Base-by-base conservation (phyloP, 2,888 invertebrate species). In the Proisotoma minuta region DNA sequence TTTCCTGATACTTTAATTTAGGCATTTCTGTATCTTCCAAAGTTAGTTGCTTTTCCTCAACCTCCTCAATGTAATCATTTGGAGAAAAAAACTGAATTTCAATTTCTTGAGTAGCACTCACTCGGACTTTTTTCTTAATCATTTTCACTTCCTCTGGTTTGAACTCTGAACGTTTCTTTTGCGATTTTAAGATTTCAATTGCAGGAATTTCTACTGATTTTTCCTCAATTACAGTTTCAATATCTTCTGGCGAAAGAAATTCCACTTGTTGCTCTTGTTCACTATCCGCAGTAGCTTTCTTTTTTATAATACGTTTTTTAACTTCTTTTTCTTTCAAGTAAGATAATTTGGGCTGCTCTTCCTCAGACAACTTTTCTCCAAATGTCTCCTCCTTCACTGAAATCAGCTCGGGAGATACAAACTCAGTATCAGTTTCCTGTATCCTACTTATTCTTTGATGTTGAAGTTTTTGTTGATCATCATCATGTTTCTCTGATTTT, bases 131-230 rank as follows among this genome's bases (percentile, higher is more conserved):
- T 18, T 18, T 47, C 18, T 18, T 10, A n/a, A 18, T 10, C 5
- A 47, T 18, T 76, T 75, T 57, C 76, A 75, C 8, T 58, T 67
- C 65, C 18, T 40, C 52, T 20, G 34, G 34, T 15, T 34, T n/a
- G n/a, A n/a, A n/a, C n/a, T n/a, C n/a, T n/a, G n/a, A n/a, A n/a
- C n/a, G n/a, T n/a, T 20, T 3, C 49, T 20, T 51, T 20, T 20
- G 28, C 2, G 15, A n/a, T 3, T 28, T 52, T 4, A 4, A n/a
- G n/a, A n/a, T n/a, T n/a, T n/a, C n/a, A n/a, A n/a, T n/a, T n/a
- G n/a, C 52, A 3, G 22, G 3, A 15, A 29, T 28, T 20, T 5
- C n/a, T 22, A 29, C 28, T 1, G 52, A 22, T 28, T 52, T 27
- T 12, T 52, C 23, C 20, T 20, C 29, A n/a, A n/a, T n/a, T n/a